A percentile compares a stretch with the other conserved stretches of the same genome.
phyloP scores from a whole-genome alignment of 1,140 invertebrate genomes.

The Drosophila nigromelanica region DNA sequence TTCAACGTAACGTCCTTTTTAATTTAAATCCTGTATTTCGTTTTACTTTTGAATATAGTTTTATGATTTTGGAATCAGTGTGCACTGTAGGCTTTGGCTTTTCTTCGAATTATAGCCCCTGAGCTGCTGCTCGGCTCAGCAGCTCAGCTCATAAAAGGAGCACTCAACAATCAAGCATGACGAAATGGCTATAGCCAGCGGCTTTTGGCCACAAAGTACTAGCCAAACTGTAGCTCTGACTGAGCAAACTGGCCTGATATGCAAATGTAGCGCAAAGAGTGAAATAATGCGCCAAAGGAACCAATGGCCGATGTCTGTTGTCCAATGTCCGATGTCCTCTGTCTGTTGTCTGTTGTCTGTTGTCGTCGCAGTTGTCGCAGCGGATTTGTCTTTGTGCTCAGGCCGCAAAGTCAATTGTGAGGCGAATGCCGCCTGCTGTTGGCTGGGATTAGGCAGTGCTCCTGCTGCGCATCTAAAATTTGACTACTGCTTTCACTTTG shows the following conservation, averaged over 20 bases:
- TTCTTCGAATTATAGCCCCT: constrained; percentile 67
- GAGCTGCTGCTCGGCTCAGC: constrained; percentile 8
- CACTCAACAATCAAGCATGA: constrained; percentile 74
- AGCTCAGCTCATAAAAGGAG: constrained; percentile 69
- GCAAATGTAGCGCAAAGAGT: constrained; percentile 61
- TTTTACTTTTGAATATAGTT: too few species aligned
- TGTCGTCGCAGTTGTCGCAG: constrained; percentile 72
- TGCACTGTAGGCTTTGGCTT: constrained; percentile 42
- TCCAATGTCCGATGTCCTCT: constrained; percentile 27
- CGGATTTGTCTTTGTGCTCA: constrained; percentile 65
- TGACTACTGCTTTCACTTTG: constrained; percentile 77
- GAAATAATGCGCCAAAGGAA: constrained; percentile 67
- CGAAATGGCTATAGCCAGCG: constrained; percentile 71
- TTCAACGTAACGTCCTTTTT: too few species aligned
- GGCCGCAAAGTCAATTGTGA: constrained; percentile 76
- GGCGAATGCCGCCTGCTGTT: constrained; percentile 49
- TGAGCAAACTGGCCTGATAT: constrained; percentile 30
- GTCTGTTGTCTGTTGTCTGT: constrained; percentile 11
- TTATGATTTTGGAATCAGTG: constrained; percentile 46
- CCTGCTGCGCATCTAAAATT: constrained; percentile 73
- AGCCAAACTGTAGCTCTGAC: constrained; percentile 26
- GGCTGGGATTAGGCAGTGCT: constrained; percentile 57
- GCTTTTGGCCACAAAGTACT: constrained; percentile 51
- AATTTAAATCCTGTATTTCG: too few species aligned
- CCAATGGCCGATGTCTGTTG: constrained; percentile 33